Percentiles rank a stretch among this genome's conserved stretches.
Conservation (phyloP, 2,113 vertebrate genomes). For the Paedocypris sp. region DNA sequence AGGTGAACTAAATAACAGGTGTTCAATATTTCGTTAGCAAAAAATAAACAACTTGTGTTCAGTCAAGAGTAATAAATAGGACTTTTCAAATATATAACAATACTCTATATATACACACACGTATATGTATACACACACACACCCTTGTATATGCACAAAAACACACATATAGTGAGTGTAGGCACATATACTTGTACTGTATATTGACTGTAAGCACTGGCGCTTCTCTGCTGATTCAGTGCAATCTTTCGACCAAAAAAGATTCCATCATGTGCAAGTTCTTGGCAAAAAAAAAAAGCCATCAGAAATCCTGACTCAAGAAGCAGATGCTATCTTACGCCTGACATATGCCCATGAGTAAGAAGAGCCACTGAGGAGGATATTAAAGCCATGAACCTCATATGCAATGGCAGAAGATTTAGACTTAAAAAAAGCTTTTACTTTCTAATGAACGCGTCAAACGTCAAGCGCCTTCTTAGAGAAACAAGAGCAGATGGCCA, state of each 20-base stretch:
- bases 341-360: slow-evolving; percentile 54
- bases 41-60: too few relatives aligned
- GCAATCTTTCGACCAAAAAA: too few relatives aligned
- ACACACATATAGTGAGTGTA: too few relatives aligned
- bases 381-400: slow-evolving; percentile 28
- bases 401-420: slow-evolving; percentile 21
- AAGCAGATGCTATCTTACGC: slow-evolving; percentile 57
- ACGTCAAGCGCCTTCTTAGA: slow-evolving; percentile 30
- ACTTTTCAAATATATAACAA: too few relatives aligned
- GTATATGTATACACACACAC: too few relatives aligned
- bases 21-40: too few relatives aligned
- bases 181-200: too few relatives aligned
- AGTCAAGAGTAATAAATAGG: too few relatives aligned
- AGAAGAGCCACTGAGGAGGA: slow-evolving; percentile 33
- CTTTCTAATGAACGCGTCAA: slow-evolving; percentile 39
- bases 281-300: slow-evolving; percentile 39
- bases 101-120: too few relatives aligned
- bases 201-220: too few relatives aligned
- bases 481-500: slow-evolving; percentile 45
- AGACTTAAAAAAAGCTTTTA: slow-evolving; percentile 37
- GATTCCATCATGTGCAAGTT: slow-evolving; percentile 26
- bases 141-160: too few relatives aligned
- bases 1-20: neutral
- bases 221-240: too few relatives aligned
- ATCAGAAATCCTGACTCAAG: slow-evolving; percentile 51